Conservation (phyloP, 2,888 invertebrate species). For the Synergus itoensis region DNA sequence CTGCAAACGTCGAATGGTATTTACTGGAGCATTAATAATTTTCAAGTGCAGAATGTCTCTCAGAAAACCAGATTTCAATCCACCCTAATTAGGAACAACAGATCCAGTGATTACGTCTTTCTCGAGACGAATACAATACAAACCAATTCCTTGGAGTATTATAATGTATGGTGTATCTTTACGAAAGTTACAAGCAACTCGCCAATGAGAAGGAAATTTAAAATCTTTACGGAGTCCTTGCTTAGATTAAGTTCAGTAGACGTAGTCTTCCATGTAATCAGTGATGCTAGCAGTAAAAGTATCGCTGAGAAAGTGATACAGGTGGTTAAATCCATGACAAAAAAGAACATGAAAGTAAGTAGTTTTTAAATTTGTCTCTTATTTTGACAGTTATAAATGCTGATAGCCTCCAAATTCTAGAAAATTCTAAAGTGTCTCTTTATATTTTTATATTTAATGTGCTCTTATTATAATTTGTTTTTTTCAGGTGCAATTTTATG, state of each 20-base stretch:
- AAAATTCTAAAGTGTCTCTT: no score
- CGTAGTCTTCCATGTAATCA: slow-evolving; percentile 82
- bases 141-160: slow-evolving; percentile 56
- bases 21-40: slow-evolving; percentile 57
- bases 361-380: neutral
- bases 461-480: neutral
- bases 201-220: slow-evolving; percentile 79
- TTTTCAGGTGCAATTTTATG: slow-evolving; percentile 80
- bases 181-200: slow-evolving; percentile 80
- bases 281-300: slow-evolving; percentile 81
- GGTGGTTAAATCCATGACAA: slow-evolving; percentile 71
- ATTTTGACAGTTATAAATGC: neutral
- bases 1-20: slow-evolving; percentile 69
- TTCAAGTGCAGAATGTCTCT: slow-evolving; percentile 55
- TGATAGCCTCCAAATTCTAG: no score
- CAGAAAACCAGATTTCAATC: slow-evolving; percentile 60
- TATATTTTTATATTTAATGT: no score
- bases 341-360: slow-evolving; percentile 77
- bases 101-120: slow-evolving; percentile 8
- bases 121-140: neutral
- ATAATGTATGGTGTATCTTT: slow-evolving; percentile 81
- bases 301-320: slow-evolving; percentile 80
- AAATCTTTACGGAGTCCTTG: slow-evolving; percentile 79
- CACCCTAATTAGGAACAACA: slow-evolving; percentile 51
- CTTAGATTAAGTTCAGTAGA: slow-evolving; percentile 78